Conservation (phyloP, 2,797 vertebrate genomes). For the Spinibarbus caldwelli region DNA sequence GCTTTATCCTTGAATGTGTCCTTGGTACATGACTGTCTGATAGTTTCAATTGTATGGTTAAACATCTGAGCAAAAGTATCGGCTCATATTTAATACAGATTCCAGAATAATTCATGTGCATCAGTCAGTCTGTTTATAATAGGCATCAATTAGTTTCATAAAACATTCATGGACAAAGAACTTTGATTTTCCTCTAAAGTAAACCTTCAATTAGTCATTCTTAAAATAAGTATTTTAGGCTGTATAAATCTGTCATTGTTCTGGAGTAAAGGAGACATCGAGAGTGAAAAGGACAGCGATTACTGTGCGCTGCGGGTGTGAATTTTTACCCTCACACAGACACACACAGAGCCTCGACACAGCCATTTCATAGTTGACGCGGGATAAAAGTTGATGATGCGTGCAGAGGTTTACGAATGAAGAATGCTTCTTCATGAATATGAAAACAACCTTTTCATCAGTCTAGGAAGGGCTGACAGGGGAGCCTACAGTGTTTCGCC, state of each 20-base stretch:
- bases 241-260: conserved; percentile 38
- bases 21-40: neutral
- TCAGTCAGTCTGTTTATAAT: neutral
- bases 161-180: conserved; percentile 13
- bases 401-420: conserved; percentile 59
- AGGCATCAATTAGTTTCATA: conserved; percentile 6
- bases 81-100: neutral
- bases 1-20: conserved; percentile 7
- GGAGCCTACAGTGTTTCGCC: conserved; percentile 43
- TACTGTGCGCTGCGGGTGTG: conserved; percentile 49
- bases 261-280: conserved; percentile 39
- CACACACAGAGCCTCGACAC: conserved; percentile 52
- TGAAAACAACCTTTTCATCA: conserved; percentile 64
- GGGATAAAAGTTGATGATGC: too few relatives aligned
- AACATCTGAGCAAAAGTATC: neutral
- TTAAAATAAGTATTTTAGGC: conserved; percentile 20
- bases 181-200: conserved; percentile 28
- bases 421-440: conserved; percentile 65
- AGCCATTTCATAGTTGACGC: conserved; percentile 61
- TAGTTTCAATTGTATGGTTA: neutral
- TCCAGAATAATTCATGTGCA: neutral
- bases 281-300: conserved; percentile 53
- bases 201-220: conserved; percentile 38
- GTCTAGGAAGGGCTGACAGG: conserved; percentile 61
- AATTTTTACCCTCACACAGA: conserved; percentile 46